These are phyloP conservation scores for Phyto melanocephala DNA, from an alignment of 2,888 invertebrate species.

Conservation along the genomic window DNA sequence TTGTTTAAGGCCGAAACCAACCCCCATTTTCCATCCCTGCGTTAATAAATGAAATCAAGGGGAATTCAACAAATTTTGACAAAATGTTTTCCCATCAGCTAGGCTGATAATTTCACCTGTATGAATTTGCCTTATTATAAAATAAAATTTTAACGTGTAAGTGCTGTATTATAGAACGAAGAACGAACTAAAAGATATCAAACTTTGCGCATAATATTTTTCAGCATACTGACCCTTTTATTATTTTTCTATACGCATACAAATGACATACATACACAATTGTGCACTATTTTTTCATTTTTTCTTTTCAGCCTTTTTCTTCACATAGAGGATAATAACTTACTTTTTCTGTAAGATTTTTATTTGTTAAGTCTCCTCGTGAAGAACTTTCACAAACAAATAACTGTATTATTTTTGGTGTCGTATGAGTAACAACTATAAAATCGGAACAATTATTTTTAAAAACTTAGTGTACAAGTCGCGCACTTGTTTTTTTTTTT, in stretches of 20 bases:
- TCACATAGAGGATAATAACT: constrained; percentile 23
- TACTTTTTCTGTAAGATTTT: constrained; percentile 26
- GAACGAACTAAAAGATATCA: too few relatives aligned
- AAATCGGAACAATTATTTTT: constrained; percentile 60
- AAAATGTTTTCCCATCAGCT: too few relatives aligned
- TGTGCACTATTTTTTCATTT: constrained; percentile 46
- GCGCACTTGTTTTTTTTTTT: constrained; percentile 48
- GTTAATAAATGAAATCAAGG: too few relatives aligned
- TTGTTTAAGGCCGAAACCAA: too few relatives aligned
- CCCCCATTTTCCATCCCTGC: too few relatives aligned
- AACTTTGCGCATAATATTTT: constrained; percentile 29
- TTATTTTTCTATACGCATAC: constrained; percentile 32
- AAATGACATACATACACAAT: constrained; percentile 57
- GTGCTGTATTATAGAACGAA: too few relatives aligned
- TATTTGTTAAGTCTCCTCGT: constrained; percentile 1
- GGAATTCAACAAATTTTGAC: too few relatives aligned
- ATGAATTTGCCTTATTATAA: too few relatives aligned
- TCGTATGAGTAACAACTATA: constrained; percentile 43
- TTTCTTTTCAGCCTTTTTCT: constrained; percentile 5
- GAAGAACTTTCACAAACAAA: constrained; percentile 36
- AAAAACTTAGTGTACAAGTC: constrained; percentile 44
- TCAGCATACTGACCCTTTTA: neutral
- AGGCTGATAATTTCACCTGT: too few relatives aligned
- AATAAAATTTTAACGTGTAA: too few relatives aligned
- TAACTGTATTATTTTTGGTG: constrained; percentile 22